A percentile compares a stretch with the other conserved stretches of the same genome.
Conservation (phyloP, 2,113 vertebrate species). For the Sisor rabdophorus region DNA sequence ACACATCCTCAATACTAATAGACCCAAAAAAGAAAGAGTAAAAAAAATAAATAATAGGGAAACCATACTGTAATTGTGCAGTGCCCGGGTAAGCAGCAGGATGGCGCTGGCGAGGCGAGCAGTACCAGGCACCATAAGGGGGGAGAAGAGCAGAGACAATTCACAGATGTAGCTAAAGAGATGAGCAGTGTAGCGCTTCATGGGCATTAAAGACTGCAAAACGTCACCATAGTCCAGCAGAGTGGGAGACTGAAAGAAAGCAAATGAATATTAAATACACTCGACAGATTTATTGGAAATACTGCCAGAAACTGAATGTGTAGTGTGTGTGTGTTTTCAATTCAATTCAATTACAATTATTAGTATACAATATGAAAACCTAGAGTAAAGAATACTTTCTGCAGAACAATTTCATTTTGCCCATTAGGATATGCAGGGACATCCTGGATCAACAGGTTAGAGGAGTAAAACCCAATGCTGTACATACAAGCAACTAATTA, state of each 20-base stretch:
- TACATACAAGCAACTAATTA: too few relatives aligned
- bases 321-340: background rate
- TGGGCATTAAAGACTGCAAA: conserved; percentile 70
- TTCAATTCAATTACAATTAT: background rate
- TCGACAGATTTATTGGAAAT: background rate
- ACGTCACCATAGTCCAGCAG: conserved; percentile 92
- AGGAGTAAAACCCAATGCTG: too few relatives aligned
- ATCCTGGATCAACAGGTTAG: background rate
- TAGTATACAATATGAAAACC: too few relatives aligned
- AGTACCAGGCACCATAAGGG: conserved; percentile 73
- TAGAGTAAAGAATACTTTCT: background rate
- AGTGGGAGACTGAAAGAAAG: conserved; percentile 75
- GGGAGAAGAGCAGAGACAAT: conserved; percentile 84
- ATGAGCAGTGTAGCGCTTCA: conserved; percentile 76
- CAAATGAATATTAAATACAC: background rate
- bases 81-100: conserved; percentile 79
- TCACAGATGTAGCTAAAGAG: conserved; percentile 92
- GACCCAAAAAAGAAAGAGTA: background rate
- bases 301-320: background rate
- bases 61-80: conserved; percentile 80
- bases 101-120: conserved; percentile 80
- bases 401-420: background rate
- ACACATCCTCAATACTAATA: background rate
- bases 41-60: background rate
- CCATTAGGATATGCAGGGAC: background rate